These are phyloP conservation scores for Nycticebus coucang DNA, from an alignment of 2,113 vertebrate species.

Conservation along the genomic window DNA sequence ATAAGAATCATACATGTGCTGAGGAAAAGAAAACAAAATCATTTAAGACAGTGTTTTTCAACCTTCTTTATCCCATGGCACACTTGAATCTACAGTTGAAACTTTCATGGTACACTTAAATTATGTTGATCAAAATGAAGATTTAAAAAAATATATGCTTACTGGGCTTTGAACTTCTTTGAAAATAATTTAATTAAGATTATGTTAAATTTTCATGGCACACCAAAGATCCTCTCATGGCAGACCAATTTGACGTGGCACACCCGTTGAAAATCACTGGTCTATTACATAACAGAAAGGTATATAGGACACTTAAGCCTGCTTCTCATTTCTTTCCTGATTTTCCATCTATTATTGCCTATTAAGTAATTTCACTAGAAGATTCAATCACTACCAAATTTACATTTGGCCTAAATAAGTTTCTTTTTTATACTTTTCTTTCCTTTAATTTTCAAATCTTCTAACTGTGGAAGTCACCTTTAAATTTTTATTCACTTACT, in stretches of 20 bases:
- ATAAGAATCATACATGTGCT: neutral
- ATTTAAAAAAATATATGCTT: no score
- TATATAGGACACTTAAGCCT: neutral
- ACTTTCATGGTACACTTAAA: no score
- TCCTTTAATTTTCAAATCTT: constrained; percentile 38
- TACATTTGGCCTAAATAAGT: constrained; percentile 13
- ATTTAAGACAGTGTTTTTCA: no score
- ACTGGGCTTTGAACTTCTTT: no score
- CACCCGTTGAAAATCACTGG: no score
- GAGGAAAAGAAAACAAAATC: neutral
- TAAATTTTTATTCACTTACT: constrained; percentile 36
- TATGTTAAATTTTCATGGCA: no score
- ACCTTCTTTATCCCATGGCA: no score
- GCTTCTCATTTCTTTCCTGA: neutral
- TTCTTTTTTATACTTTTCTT: constrained; percentile 40
- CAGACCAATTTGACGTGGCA: no score
- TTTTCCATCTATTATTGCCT: constrained; percentile 24
- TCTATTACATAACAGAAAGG: neutral
- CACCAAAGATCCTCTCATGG: no score
- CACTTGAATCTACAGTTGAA: no score
- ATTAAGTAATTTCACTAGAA: neutral
- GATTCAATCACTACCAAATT: constrained; percentile 12
- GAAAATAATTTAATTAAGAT: no score
- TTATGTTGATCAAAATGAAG: no score
- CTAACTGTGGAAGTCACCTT: neutral